Evolutionary conservation across 2,888 invertebrate genomes (phyloP), one percentile per base, ranked within the genome.

Genomic region (Aphidius colemani): DNA sequence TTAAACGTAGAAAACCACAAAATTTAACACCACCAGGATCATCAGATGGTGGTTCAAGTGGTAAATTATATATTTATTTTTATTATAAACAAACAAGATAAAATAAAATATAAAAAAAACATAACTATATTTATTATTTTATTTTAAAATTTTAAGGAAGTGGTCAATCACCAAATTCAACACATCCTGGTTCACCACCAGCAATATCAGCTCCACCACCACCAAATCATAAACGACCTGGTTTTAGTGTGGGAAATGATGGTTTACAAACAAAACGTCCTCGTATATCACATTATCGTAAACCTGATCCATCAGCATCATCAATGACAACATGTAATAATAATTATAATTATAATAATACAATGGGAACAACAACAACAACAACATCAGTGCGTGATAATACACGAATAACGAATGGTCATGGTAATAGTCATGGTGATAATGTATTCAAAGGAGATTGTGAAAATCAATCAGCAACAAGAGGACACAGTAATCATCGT

Each of bases 1-100:
- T 96, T 79, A 95, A 94, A 86, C 89, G 93, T 83, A 91, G 93
- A 81, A 95, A 94, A 86, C 94, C 94, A 77, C 93, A 94, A 85
- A 95, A 94, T 84, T 86, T 95, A 76, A 95, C 94, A 67, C 94
- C 95, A 66, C 94, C 95, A 48, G 89, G 93, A 70, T 92, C 93
- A 79, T 93, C 93, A 75, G 94, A 94, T 78, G 88, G 88, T 66
- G 88, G 90, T 70, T 90, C 89, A 72, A 92, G 92, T 46, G 83
- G 81, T 79, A 70, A 70, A 62, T n/a, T 2, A 18, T 13, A 18
- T 18, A 18, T 13, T 2, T 2, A 18, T 18, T 18, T 13, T 2
- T 2, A 18, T 18, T 18, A 18, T 2, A 18, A 18, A 18, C 13
- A 18, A 18, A 18, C 2, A 18, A 18, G 13, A 18, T 18, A 18